Conservation (phyloP, 1,140 invertebrate genomes). For the Phortica variegata region DNA sequence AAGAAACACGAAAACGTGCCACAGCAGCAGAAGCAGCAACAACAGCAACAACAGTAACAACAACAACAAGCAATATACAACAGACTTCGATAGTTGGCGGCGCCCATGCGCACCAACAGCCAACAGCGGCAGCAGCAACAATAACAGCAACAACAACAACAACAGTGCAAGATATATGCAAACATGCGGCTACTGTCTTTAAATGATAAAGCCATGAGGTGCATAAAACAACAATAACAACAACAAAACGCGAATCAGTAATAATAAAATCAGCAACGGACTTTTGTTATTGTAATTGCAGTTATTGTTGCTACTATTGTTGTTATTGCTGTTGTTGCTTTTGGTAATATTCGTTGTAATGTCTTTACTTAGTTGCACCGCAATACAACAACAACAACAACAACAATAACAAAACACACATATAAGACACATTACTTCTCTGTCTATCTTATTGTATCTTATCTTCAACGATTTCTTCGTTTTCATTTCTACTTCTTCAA, state of each 20-base stretch:
- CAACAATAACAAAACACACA: no score
- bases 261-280: not conserved
- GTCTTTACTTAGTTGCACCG: slow-evolving; percentile 4
- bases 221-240: no score
- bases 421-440: no score
- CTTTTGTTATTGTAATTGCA: slow-evolving; percentile 22
- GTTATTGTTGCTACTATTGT: slow-evolving; percentile 35
- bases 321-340: slow-evolving; percentile 28
- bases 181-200: slow-evolving; percentile 19
- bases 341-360: slow-evolving; percentile 7
- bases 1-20: slow-evolving; percentile 46
- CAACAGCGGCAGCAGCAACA: slow-evolving; percentile 7
- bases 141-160: slow-evolving; percentile 12
- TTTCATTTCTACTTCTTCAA: no score
- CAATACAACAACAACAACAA: no score
- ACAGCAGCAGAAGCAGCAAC: slow-evolving; percentile 26
- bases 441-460: no score
- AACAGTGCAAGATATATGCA: slow-evolving; percentile 7
- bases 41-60: not conserved
- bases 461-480: no score
- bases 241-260: not conserved
- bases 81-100: no score
- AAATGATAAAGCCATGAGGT: no score
- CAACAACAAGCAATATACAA: not conserved
- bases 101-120: slow-evolving; percentile 19